Evolutionary conservation across 30 jellyfish, hydroid and myxozoan species (phyloP), one percentile per base, ranked within the genome.

Genomic region (Chironex yamaguchii): DNA sequence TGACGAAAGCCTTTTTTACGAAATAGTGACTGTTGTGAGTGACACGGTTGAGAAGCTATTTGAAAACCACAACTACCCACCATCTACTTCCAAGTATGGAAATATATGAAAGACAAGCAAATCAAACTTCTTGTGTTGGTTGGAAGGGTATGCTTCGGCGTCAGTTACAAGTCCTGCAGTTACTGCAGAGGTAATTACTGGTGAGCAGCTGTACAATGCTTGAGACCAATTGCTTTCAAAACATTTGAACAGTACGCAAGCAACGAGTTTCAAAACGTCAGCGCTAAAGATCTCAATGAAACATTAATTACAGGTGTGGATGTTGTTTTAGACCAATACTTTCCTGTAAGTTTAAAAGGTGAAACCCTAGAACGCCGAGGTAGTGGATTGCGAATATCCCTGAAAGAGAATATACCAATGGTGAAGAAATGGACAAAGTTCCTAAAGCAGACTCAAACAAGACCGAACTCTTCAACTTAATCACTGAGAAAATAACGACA

Each of bases 51-150:
- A n/a, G n/a, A n/a, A n/a, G n/a, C n/a, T n/a, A n/a, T n/a, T n/a
- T n/a, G 94, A 88, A 42, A 88, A 80, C 68, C 96, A 88, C 1
- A 36, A 79, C 65, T 77, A 31, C 49, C 88, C 96, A 53, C 95
- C 95, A 71, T 84, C 90, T 1, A 33, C 72, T 2, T 71, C 92
- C 12, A 65, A 75, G 34, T 21, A 35, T 69, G 89, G 96, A 2
- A 79, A 67, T 29, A 70, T 78, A 4, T 26, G 96, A 3, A 66
- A 51, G 22, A 78, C 89, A 34, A 79, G 21, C 0, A 88, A 88
- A 80, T 51, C 96, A 1, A 89, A 86, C 42, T 52, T 31, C 58
- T 42, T 42, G 58, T 42, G 13, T 42, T 42, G 58, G 17, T 17
- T 42, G 17, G 58, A 42, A 42, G 58, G 17, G 58, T 42, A 42